phyloP scores from a whole-genome alignment of 2,113 vertebrate genomes.

The Megaptera novaeangliae region DNA sequence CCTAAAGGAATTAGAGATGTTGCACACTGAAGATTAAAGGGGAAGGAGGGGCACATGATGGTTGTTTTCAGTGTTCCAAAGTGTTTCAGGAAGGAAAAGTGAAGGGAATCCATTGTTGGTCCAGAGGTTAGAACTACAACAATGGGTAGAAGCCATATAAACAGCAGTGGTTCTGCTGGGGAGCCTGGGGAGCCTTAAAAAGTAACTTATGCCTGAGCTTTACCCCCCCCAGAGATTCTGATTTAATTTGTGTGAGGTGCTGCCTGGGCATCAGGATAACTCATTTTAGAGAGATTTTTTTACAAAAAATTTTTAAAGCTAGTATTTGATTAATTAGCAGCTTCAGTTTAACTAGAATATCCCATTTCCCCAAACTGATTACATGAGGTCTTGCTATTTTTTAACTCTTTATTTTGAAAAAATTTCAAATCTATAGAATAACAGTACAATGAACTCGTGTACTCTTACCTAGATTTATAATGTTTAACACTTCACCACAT shows the following conservation, averaged over 20 bases:
- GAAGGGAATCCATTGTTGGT: not conserved
- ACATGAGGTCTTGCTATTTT: not conserved
- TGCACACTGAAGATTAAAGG: not conserved
- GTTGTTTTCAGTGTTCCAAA: not conserved
- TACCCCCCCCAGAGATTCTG: not conserved
- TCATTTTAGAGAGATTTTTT: not conserved
- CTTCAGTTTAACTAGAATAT: not conserved
- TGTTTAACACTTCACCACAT: not conserved
- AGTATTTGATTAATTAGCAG: not conserved
- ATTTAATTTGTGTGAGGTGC: not conserved
- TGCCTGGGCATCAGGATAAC: not conserved
- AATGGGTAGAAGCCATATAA: not conserved
- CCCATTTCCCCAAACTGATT: not conserved
- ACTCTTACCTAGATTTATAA: not conserved
- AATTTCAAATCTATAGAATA: not conserved
- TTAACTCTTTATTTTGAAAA: slow-evolving; percentile 14
- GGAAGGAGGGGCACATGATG: not conserved
- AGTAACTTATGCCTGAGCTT: not conserved
- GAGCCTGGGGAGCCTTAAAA: not conserved
- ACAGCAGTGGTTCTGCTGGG: not conserved
- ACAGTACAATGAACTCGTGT: not conserved
- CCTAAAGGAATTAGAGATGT: not conserved
- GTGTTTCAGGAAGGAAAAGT: not conserved
- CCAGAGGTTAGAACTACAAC: not conserved
- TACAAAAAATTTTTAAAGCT: not conserved